These are phyloP conservation scores for Notamacropus eugenii DNA, from an alignment of 2,797 vertebrate genomes.

Conservation along the genomic window DNA sequence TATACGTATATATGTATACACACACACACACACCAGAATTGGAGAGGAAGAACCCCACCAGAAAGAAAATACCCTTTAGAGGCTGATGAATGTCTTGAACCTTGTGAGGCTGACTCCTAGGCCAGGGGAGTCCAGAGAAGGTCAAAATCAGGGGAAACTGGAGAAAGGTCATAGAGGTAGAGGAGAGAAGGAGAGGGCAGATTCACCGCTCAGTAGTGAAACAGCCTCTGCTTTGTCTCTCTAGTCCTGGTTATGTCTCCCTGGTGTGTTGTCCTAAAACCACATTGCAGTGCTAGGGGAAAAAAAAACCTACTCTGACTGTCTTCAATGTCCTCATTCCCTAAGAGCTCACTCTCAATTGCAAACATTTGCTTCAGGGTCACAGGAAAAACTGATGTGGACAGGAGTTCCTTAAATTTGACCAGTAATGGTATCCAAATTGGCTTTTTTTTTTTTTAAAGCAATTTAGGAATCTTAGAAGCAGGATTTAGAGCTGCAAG, in stretches of 20 bases:
- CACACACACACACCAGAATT: background rate
- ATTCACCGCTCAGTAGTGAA: background rate
- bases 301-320: background rate
- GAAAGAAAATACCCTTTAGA: background rate
- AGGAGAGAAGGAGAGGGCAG: background rate
- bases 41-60: background rate
- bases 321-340: background rate
- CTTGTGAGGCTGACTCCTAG: background rate
- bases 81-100: background rate
- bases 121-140: background rate
- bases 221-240: background rate
- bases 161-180: background rate
- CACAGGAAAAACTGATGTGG: background rate
- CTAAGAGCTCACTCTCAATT: background rate
- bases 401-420: background rate
- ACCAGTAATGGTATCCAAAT: background rate
- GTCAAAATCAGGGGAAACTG: background rate
- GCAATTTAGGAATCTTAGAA: background rate
- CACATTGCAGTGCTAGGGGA: background rate
- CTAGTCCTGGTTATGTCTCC: background rate
- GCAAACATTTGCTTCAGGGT: background rate
- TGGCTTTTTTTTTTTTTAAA: background rate
- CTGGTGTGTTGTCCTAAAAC: background rate
- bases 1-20: fast-evolving
- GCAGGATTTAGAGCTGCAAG: background rate